A percentile compares a stretch with the other conserved stretches of the same genome.
Conservation (phyloP, 2,113 vertebrate species). For the Grammatotria lemairii region DNA sequence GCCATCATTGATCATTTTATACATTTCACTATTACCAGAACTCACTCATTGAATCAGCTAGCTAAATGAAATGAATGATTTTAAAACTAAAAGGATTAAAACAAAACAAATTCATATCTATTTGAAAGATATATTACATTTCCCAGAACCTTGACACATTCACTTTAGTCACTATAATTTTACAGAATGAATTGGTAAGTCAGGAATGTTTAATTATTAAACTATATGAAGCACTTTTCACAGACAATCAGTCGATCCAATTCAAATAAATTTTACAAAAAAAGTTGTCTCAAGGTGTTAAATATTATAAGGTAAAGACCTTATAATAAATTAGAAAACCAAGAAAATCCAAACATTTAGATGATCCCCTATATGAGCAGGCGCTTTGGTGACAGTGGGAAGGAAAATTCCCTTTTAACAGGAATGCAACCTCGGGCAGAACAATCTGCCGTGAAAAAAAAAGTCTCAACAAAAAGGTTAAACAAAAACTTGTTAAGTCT, state of each 20-base stretch:
- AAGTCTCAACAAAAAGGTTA: neutral
- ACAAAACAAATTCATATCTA: neutral
- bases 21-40: neutral
- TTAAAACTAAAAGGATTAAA: neutral
- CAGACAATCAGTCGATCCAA: neutral
- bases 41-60: neutral
- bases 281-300: neutral
- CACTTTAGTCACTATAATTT: neutral
- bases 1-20: neutral
- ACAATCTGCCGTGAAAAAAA: neutral
- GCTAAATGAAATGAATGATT: neutral
- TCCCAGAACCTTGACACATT: neutral
- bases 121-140: neutral
- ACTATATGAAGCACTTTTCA: neutral
- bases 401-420: neutral
- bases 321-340: neutral
- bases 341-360: neutral
- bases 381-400: neutral
- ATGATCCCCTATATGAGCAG: neutral
- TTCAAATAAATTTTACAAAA: neutral
- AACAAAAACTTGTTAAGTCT: neutral
- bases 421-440: neutral
- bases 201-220: neutral
- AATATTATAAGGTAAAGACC: accelerated
- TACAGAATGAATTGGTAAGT: neutral